phyloP scores from a whole-genome alignment of 2,888 invertebrate species.

The Dryobota labecula region DNA sequence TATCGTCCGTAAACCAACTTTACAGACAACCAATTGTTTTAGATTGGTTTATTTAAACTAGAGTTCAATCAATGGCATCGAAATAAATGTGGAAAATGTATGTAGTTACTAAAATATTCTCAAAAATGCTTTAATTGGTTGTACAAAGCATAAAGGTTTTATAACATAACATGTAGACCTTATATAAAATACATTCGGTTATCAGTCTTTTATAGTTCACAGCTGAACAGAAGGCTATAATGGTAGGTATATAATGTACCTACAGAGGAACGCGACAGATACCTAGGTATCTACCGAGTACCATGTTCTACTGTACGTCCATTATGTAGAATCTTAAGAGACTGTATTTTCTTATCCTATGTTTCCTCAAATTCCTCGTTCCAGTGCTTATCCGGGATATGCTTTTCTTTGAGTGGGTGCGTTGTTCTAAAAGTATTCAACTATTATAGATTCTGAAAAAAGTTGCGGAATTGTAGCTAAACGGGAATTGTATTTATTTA shows the following conservation, averaged over 20 bases:
- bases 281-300: background rate
- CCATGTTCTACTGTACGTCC: background rate
- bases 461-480: background rate
- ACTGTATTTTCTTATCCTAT: background rate
- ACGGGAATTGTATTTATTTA: background rate
- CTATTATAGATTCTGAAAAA: no score
- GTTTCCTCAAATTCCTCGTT: background rate
- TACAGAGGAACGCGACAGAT: background rate
- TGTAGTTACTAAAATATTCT: background rate
- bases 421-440: background rate
- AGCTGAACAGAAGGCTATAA: background rate
- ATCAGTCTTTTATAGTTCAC: background rate
- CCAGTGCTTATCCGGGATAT: background rate
- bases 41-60: slow-evolving; percentile 10
- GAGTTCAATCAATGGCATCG: background rate
- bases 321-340: background rate
- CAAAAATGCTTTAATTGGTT: background rate
- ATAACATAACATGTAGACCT: background rate
- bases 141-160: background rate
- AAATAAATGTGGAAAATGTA: background rate
- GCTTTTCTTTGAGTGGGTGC: background rate
- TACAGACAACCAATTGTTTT: no score
- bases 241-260: no score
- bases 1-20: no score
- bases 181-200: background rate